Evolutionary conservation across 2,797 vertebrate genomes (phyloP).

Genomic region (Bovichtus variegatus): DNA sequence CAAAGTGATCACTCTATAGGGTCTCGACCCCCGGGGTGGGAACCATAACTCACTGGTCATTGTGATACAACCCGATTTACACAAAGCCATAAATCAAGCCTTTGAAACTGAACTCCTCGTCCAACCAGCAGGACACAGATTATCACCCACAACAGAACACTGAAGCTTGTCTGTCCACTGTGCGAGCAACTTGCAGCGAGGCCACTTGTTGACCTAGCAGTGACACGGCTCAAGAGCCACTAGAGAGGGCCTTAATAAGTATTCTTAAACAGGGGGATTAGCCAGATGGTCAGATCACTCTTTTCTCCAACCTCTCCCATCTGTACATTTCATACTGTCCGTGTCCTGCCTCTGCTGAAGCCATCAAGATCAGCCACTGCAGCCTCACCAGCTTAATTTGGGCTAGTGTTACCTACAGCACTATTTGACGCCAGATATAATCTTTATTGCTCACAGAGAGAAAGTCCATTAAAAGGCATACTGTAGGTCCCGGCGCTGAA

Average conservation of each 20-base stretch:
- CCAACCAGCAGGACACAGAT: conserved; percentile 30
- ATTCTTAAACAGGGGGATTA: conserved; percentile 78
- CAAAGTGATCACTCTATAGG: background rate
- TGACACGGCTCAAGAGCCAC: conserved; percentile 66
- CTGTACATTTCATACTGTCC: conserved; percentile 56
- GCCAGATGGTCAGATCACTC: conserved; percentile 79
- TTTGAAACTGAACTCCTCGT: conserved; percentile 34
- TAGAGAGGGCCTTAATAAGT: conserved; percentile 64
- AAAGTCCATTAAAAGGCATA: conserved; percentile 76
- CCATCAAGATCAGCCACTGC: conserved; percentile 58
- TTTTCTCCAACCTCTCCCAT: conserved; percentile 68
- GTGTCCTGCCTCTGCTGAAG: conserved; percentile 67
- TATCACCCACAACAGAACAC: conserved; percentile 27
- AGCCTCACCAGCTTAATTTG: conserved; percentile 66
- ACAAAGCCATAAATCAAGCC: conserved; percentile 22
- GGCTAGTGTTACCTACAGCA: conserved; percentile 71
- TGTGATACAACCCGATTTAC: conserved; percentile 5
- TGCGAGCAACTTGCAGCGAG: background rate
- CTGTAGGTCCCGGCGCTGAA: conserved; percentile 68
- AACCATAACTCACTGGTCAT: background rate
- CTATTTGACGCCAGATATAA: conserved; percentile 79
- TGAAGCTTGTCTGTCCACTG: conserved; percentile 9
- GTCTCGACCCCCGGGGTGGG: background rate
- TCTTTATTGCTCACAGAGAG: conserved; percentile 79
- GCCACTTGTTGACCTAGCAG: conserved; percentile 69